phyloP scores from a whole-genome alignment of 2,113 vertebrate species.

The Istiophorus platypterus region DNA sequence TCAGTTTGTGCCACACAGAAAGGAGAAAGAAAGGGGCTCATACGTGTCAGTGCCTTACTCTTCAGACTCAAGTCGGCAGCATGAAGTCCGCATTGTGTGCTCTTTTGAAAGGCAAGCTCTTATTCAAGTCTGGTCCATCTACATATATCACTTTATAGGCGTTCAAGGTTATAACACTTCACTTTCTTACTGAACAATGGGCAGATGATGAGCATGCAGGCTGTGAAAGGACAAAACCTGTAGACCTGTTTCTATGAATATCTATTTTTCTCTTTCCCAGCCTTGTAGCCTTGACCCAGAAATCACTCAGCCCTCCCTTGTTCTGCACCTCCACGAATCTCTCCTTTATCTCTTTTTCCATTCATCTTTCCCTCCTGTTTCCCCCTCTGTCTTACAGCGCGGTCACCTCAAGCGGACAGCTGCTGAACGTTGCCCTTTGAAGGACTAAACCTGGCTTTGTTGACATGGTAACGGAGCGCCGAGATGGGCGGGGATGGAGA shows the following conservation, averaged over 20 bases:
- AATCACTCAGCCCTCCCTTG: constrained; percentile 42
- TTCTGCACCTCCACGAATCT: constrained; percentile 38
- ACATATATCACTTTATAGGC: constrained; percentile 28
- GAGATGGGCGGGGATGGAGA: constrained; percentile 52
- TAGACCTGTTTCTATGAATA: constrained; percentile 52
- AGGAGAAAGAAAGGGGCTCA: background rate
- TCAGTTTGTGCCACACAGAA: constrained; percentile 22
- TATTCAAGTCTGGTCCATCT: constrained; percentile 29
- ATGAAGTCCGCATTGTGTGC: background rate
- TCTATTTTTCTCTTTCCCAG: constrained; percentile 37
- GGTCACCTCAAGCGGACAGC: constrained; percentile 70
- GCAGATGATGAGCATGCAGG: constrained; percentile 45
- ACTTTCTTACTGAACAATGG: constrained; percentile 39
- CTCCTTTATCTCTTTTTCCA: constrained; percentile 53
- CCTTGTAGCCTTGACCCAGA: constrained; percentile 60
- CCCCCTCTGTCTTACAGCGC: constrained; percentile 46
- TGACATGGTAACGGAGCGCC: constrained; percentile 80
- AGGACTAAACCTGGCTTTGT: constrained; percentile 82
- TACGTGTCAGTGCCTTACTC: background rate
- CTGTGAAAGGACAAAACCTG: constrained; percentile 55
- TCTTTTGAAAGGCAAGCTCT: constrained; percentile 10
- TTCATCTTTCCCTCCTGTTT: constrained; percentile 51
- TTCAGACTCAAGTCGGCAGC: constrained; percentile 11
- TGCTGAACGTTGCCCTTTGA: constrained; percentile 79
- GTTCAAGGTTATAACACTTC: constrained; percentile 30